Conservation (phyloP, 2,888 invertebrate genomes). For the Hydroisotoma schaefferi region DNA sequence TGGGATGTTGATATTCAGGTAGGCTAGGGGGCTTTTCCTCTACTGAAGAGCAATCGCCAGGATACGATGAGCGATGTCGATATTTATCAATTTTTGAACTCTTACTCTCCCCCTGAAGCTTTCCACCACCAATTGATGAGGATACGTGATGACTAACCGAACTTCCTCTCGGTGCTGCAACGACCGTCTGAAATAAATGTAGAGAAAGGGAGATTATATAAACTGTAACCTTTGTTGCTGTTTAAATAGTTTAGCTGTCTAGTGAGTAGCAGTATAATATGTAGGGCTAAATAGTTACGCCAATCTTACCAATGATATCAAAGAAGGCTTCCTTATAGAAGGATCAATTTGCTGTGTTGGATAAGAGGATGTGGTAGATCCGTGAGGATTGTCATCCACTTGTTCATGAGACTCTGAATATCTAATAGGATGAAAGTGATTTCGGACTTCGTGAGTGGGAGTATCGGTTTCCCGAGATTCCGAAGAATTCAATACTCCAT, state of each 20-base stretch:
- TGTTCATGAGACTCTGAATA: constrained; percentile 18
- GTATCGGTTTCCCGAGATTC: constrained; percentile 45
- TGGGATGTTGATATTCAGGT: constrained; percentile 25
- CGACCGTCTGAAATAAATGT: constrained; percentile 27
- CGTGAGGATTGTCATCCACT: constrained; percentile 27
- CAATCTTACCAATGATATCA: constrained; percentile 42
- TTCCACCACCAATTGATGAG: background rate
- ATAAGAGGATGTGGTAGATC: constrained; percentile 21
- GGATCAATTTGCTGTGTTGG: constrained; percentile 23
- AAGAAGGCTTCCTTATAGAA: constrained; percentile 36
- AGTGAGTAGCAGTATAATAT: no score
- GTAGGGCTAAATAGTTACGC: no score
- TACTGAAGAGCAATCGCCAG: constrained; percentile 5
- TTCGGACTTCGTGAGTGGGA: constrained; percentile 35
- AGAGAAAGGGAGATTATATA: background rate
- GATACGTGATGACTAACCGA: no score
- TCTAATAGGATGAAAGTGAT: constrained; percentile 18
- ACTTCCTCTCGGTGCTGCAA: constrained; percentile 15
- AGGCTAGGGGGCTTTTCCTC: constrained; percentile 19
- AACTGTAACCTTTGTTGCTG: no score
- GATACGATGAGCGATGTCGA: background rate
- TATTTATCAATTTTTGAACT: background rate
- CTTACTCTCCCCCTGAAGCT: background rate
- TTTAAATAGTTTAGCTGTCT: no score
- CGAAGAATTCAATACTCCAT: constrained; percentile 43